phyloP scores from a whole-genome alignment of 2,888 invertebrate species.

The Diaperis boleti region DNA sequence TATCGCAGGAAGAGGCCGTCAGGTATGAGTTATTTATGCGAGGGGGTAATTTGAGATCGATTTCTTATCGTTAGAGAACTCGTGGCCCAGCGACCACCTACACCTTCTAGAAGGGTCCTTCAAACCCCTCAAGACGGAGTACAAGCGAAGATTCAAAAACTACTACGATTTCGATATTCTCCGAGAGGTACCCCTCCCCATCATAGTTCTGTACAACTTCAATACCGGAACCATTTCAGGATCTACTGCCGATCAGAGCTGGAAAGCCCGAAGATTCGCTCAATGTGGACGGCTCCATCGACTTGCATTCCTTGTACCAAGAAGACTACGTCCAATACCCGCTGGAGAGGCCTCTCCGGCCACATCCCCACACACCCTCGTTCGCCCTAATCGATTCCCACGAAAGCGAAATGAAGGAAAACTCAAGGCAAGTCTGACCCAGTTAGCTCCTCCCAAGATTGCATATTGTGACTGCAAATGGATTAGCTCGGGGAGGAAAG shows the following conservation, averaged over 20 bases:
- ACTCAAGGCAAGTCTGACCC: slow-evolving; percentile 46
- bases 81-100: slow-evolving; percentile 58
- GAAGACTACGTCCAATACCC: slow-evolving; percentile 57
- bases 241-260: slow-evolving; percentile 44
- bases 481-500: slow-evolving; percentile 20
- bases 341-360: slow-evolving; percentile 46
- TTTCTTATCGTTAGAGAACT: slow-evolving; percentile 35
- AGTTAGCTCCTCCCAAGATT: background rate
- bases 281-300: slow-evolving; percentile 63
- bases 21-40: slow-evolving; percentile 48
- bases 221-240: slow-evolving; percentile 50
- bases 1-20: slow-evolving; percentile 67
- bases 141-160: slow-evolving; percentile 59
- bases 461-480: slow-evolving; percentile 25
- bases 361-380: slow-evolving; percentile 41
- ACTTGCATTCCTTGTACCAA: slow-evolving; percentile 59
- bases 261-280: slow-evolving; percentile 55
- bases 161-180: slow-evolving; percentile 46
- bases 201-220: background rate
- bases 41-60: slow-evolving; percentile 41
- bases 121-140: slow-evolving; percentile 62
- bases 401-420: slow-evolving; percentile 46
- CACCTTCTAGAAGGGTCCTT: slow-evolving; percentile 60
- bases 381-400: slow-evolving; percentile 42
- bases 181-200: slow-evolving; percentile 32